Evolutionary conservation across 2,113 vertebrate genomes (phyloP).

Genomic region (Polypterus senegalus): DNA sequence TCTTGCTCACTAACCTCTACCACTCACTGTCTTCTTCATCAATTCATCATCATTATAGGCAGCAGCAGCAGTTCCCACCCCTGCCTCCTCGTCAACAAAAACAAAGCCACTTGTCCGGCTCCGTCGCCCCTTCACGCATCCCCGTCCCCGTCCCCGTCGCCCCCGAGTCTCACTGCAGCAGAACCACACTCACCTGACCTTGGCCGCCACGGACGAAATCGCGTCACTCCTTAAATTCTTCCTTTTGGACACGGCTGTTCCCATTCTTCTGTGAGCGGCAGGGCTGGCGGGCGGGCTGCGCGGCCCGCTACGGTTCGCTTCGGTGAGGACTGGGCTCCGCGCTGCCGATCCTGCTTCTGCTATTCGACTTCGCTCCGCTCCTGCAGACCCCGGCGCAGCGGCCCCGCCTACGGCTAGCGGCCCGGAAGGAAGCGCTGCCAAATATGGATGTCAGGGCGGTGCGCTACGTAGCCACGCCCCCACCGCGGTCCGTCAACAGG

Average conservation of each 20-base stretch:
- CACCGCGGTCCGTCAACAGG: too few relatives aligned
- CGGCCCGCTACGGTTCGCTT: too few relatives aligned
- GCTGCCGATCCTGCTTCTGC: background rate
- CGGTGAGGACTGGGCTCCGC: too few relatives aligned
- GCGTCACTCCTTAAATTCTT: slow-evolving; percentile 79
- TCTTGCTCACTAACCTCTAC: too few relatives aligned
- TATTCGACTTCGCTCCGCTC: background rate
- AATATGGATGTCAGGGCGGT: background rate
- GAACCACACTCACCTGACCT: slow-evolving; percentile 73
- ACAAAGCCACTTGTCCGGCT: too few relatives aligned
- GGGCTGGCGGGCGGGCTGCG: background rate
- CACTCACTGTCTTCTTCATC: too few relatives aligned
- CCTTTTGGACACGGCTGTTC: slow-evolving; percentile 83
- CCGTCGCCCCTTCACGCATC: too few relatives aligned
- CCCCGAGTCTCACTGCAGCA: background rate
- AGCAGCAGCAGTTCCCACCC: too few relatives aligned
- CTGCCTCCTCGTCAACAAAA: too few relatives aligned
- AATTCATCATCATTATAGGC: too few relatives aligned
- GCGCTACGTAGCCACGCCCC: background rate
- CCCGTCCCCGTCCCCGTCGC: too few relatives aligned
- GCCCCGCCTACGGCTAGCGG: background rate
- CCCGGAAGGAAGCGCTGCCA: background rate
- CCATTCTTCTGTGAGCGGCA: slow-evolving; percentile 59
- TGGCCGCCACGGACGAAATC: slow-evolving; percentile 82
- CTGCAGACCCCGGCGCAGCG: background rate